Conservation (phyloP, 2,113 vertebrate species). For the Syrmaticus mikado region DNA sequence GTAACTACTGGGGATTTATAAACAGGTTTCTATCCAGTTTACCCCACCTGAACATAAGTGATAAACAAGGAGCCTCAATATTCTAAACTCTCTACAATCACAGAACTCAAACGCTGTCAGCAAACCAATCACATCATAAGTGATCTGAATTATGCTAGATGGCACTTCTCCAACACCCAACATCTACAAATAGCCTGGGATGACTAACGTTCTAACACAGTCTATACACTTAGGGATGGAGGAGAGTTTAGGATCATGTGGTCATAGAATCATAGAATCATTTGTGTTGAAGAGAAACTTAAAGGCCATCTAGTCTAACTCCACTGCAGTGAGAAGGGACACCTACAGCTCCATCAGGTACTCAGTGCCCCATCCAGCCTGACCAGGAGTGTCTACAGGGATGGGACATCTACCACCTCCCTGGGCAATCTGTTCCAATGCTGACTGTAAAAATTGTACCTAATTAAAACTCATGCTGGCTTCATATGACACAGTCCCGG, state of each 20-base stretch:
- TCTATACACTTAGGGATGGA: not conserved
- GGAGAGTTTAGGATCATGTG: not conserved
- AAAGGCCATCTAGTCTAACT: no score
- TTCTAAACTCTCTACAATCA: not conserved
- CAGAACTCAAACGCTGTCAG: not conserved
- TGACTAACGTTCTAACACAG: not conserved
- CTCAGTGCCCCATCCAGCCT: no score
- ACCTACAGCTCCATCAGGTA: no score
- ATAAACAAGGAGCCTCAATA: rapidly evolving
- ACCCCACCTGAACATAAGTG: not conserved
- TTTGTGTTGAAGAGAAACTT: not conserved
- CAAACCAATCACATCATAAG: not conserved
- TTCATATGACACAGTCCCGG: not conserved
- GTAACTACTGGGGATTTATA: not conserved
- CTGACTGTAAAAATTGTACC: no score
- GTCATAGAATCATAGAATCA: not conserved
- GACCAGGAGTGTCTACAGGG: no score
- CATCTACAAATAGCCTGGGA: not conserved
- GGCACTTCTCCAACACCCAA: not conserved
- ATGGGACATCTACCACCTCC: no score
- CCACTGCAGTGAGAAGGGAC: no score
- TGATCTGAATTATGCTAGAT: not conserved
- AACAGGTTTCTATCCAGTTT: not conserved
- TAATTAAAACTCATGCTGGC: not conserved
- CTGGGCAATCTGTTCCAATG: no score